Percentiles rank a stretch among this genome's conserved stretches.
These are phyloP conservation scores for Monodelphis domestica DNA, from an alignment of 2,797 vertebrate species.

Conservation along the genomic window DNA sequence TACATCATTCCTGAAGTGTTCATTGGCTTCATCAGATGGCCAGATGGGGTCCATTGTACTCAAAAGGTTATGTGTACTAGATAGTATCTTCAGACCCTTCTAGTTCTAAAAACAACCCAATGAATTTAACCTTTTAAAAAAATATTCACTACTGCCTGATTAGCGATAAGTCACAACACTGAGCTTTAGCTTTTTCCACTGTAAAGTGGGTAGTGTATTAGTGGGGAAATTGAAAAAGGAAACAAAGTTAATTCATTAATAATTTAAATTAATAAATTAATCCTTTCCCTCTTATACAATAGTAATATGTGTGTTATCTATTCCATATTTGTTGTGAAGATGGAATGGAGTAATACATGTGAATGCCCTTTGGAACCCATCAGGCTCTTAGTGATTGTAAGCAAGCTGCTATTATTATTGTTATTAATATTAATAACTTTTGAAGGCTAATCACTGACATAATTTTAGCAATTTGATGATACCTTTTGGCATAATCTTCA, in stretches of 20 bases:
- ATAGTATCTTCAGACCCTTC: not conserved
- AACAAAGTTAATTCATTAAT: too few species aligned
- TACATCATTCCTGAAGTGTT: not conserved
- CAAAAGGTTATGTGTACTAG: not conserved
- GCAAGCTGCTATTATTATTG: not conserved
- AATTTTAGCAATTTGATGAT: not conserved
- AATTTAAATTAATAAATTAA: too few species aligned
- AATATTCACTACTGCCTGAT: not conserved
- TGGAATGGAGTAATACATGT: not conserved
- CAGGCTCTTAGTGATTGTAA: not conserved
- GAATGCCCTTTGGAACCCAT: not conserved
- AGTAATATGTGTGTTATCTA: not conserved
- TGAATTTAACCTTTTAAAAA: not conserved
- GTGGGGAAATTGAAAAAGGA: too few species aligned
- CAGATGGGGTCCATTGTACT: not conserved
- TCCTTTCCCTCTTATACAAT: too few species aligned
- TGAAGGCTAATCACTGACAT: constrained; percentile 1
- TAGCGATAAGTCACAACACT: not conserved
- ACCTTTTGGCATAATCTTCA: not conserved
- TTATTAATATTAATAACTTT: not conserved
- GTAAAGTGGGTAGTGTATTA: too few species aligned
- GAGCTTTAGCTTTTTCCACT: not conserved
- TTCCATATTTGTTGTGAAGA: not conserved
- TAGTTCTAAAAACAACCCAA: not conserved
- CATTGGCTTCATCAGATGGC: not conserved